phyloP scores from a whole-genome alignment of 2,797 vertebrate genomes.

The Microhierax caerulescens region DNA sequence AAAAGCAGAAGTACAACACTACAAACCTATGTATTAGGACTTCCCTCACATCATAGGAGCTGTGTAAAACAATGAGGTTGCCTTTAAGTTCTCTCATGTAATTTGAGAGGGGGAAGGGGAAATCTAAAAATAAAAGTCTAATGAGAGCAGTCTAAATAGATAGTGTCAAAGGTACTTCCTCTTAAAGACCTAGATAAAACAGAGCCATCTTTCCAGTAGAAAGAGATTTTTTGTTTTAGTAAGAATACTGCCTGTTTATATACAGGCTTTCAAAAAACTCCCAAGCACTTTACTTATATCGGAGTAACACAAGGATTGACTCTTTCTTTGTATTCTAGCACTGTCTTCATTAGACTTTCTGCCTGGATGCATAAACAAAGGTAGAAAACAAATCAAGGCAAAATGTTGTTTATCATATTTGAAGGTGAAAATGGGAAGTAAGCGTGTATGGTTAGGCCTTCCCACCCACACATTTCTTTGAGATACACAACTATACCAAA shows the following conservation, averaged over 20 bases:
- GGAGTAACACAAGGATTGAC: not conserved
- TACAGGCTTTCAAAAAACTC: not conserved
- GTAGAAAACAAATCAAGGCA: not conserved
- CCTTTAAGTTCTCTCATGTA: not conserved
- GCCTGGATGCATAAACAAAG: not conserved
- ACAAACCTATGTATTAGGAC: not conserved
- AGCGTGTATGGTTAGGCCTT: not conserved
- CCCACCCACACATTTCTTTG: not conserved
- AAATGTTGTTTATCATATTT: not conserved
- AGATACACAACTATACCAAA: not conserved
- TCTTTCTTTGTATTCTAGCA: not conserved
- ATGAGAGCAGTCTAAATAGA: slow-evolving; percentile 9
- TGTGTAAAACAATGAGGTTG: slow-evolving; percentile 7
- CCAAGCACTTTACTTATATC: not conserved
- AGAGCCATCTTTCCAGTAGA: not conserved
- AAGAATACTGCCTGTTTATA: not conserved
- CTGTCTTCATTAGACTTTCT: not conserved
- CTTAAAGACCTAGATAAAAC: slow-evolving; percentile 29
- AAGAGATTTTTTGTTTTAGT: not conserved
- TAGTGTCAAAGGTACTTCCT: slow-evolving; percentile 29
- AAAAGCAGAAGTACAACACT: not conserved
- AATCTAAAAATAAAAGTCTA: slow-evolving; percentile 24
- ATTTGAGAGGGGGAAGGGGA: not conserved
- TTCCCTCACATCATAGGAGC: not conserved
- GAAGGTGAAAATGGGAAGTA: slow-evolving; percentile 14